phyloP scores from a whole-genome alignment of 2,797 vertebrate species.

The Microctenopoma steveboyesi region DNA sequence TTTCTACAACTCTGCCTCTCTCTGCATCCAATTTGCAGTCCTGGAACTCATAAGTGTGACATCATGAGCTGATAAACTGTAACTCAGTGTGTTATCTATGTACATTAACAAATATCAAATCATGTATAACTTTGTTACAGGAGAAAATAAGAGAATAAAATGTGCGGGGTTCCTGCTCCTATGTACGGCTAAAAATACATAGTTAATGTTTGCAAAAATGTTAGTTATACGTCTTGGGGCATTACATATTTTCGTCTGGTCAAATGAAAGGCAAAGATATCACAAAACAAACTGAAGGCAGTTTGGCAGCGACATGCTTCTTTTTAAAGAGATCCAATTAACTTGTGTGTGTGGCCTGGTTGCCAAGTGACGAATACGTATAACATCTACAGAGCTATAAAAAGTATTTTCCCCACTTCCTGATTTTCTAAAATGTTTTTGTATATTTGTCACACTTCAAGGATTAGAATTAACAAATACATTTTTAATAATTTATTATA shows the following conservation, averaged over 20 bases:
- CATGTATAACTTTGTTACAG: too few relatives aligned
- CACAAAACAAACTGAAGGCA: conserved; percentile 34
- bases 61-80: not conserved
- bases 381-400: too few relatives aligned
- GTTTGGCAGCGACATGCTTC: conserved; percentile 39
- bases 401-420: too few relatives aligned
- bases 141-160: not conserved
- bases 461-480: too few relatives aligned
- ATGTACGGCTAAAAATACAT: not conserved
- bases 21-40: conserved; percentile 48
- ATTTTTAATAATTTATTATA: too few relatives aligned
- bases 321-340: conserved; percentile 31
- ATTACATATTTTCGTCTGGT: conserved; percentile 23
- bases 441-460: too few relatives aligned
- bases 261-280: conserved; percentile 28
- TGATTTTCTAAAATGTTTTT: too few relatives aligned
- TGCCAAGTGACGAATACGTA: conserved; percentile 19
- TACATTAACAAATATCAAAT: not conserved
- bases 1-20: conserved; percentile 28
- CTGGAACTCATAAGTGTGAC: conserved; percentile 21
- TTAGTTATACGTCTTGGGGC: not conserved
- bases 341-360: conserved; percentile 14
- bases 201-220: too few relatives aligned
- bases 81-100: not conserved
- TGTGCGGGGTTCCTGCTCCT: not conserved